These are phyloP conservation scores for Diaprepes abbreviatus DNA, from an alignment of 2,888 invertebrate genomes.

Conservation along the genomic window DNA sequence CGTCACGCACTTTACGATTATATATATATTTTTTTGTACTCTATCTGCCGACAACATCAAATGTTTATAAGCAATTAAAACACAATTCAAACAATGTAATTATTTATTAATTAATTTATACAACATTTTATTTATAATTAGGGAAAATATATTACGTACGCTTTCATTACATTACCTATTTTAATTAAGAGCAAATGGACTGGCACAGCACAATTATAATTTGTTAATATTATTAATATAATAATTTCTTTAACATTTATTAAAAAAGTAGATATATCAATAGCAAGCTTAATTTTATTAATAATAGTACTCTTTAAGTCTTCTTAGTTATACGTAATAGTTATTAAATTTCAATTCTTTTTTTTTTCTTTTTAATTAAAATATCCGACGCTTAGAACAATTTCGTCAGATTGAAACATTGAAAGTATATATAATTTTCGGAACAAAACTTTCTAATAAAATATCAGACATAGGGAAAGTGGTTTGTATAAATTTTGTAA, in stretches of 20 bases:
- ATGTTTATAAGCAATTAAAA: neutral
- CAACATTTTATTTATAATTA: constrained; percentile 17
- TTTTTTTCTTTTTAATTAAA: no score
- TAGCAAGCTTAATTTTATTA: neutral
- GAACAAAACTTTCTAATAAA: no score
- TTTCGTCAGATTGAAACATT: no score
- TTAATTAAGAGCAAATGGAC: constrained; percentile 23
- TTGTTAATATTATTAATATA: neutral
- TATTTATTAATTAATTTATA: constrained; percentile 20
- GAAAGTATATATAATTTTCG: no score
- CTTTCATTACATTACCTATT: constrained; percentile 6
- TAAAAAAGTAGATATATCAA: constrained; percentile 1
- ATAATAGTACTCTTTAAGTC: neutral
- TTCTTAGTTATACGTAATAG: neutral
- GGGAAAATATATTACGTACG: constrained; percentile 26
- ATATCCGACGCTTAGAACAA: no score
- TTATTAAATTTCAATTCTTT: no score
- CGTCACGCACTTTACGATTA: no score
- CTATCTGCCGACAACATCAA: no score
- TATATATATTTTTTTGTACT: no score
- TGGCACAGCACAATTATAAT: constrained; percentile 26
- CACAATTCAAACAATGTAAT: constrained; percentile 10
- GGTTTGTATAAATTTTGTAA: no score
- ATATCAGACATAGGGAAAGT: no score
- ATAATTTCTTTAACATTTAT: neutral